Conservation (phyloP, 1,140 invertebrate species). For the Temnothorax curvispinosus region DNA sequence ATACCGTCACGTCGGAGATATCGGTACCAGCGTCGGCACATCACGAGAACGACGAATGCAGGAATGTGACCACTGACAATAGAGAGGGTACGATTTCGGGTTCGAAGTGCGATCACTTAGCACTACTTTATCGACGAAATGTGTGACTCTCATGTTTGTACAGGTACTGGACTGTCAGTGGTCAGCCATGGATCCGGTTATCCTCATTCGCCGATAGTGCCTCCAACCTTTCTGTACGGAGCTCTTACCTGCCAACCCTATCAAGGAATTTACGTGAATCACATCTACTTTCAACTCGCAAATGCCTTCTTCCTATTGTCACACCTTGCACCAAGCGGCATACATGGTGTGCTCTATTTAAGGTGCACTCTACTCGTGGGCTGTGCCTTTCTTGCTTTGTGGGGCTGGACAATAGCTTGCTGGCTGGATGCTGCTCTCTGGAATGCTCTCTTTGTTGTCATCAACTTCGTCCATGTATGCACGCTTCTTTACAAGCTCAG, state of each 20-base stretch:
- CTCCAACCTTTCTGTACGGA: conserved; percentile 83
- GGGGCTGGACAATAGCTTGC: conserved; percentile 94
- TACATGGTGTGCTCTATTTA: conserved; percentile 92
- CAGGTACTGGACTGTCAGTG: conserved; percentile 81
- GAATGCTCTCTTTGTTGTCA: conserved; percentile 93
- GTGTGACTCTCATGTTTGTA: conserved; percentile 26
- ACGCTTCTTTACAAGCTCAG: conserved; percentile 93
- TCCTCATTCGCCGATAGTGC: conserved; percentile 83
- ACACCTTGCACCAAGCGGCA: conserved; percentile 92
- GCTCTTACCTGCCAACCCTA: conserved; percentile 84
- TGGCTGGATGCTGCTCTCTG: conserved; percentile 94
- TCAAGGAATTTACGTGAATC: conserved; percentile 87
- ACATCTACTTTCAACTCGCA: conserved; percentile 93
- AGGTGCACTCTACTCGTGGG: conserved; percentile 91
- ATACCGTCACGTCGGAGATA: conserved; percentile 77
- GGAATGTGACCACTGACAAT: conserved; percentile 81
- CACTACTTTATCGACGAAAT: background rate
- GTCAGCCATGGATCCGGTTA: conserved; percentile 79
- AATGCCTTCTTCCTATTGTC: conserved; percentile 93
- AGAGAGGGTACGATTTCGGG: conserved; percentile 70
- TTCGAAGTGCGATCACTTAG: background rate
- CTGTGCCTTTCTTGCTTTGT: conserved; percentile 91
- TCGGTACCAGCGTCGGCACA: conserved; percentile 77
- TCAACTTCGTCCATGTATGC: conserved; percentile 93
- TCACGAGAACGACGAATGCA: conserved; percentile 78